Conservation (phyloP, 2,797 vertebrate species). For the Sciurus vulgaris region DNA sequence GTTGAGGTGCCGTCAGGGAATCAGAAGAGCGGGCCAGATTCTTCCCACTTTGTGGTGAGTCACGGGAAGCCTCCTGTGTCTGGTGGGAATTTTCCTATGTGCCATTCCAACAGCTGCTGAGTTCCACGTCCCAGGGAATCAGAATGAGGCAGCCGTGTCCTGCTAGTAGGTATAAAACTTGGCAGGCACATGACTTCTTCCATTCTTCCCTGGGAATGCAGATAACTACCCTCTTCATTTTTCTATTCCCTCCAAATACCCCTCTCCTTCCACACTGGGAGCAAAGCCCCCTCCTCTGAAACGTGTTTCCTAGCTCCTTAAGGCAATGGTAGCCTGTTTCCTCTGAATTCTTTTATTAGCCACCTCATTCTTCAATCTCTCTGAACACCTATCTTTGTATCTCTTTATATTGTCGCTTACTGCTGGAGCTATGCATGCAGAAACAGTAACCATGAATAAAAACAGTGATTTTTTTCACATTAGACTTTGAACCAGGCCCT, state of each 20-base stretch:
- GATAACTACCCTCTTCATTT: not conserved
- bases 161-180: not conserved
- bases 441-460: not conserved
- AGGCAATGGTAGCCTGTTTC: not conserved
- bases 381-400: not conserved
- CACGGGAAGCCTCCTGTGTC: not conserved
- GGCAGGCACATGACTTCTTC: not conserved
- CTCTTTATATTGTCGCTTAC: not conserved
- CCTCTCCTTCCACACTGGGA: not conserved
- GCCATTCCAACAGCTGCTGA: not conserved
- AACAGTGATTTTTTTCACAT: not conserved
- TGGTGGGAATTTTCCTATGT: not conserved
- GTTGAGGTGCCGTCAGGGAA: not conserved
- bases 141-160: not conserved
- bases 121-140: not conserved
- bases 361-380: not conserved
- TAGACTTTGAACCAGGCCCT: not conserved
- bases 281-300: not conserved
- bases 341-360: not conserved
- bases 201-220: not conserved
- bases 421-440: slow-evolving; percentile 63
- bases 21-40: not conserved
- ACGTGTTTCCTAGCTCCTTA: not conserved
- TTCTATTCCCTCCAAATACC: not conserved
- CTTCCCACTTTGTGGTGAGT: not conserved